Percentiles rank a stretch among this genome's conserved stretches.
These are phyloP conservation scores for Sycophila texana DNA, from an alignment of 2,888 invertebrate genomes.

Conservation along the genomic window DNA sequence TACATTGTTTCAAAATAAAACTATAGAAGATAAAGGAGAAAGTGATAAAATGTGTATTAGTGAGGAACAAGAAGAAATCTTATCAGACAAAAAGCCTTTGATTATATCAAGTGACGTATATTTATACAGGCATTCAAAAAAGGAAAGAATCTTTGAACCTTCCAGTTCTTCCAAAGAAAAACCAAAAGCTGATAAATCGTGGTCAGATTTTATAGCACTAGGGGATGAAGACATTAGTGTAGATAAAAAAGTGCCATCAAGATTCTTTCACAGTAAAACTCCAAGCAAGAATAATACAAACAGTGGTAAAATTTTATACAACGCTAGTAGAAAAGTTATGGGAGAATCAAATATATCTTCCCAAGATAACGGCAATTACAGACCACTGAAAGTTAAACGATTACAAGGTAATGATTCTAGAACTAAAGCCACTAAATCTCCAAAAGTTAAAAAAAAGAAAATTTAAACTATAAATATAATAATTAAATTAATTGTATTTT, in stretches of 20 bases:
- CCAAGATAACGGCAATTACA: constrained; percentile 56
- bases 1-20: constrained; percentile 42
- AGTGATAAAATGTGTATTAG: constrained; percentile 2
- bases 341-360: neutral
- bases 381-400: constrained; percentile 71
- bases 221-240: constrained; percentile 55
- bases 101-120: constrained; percentile 65
- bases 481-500: constrained; percentile 32
- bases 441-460: constrained; percentile 61
- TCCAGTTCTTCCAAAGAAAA: constrained; percentile 40
- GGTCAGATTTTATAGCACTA: constrained; percentile 66
- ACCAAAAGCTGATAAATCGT: constrained; percentile 25
- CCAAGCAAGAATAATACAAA: neutral
- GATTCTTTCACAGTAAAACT: constrained; percentile 42
- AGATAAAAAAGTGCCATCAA: constrained; percentile 16
- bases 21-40: constrained; percentile 23
- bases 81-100: constrained; percentile 42
- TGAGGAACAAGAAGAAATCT: constrained; percentile 16
- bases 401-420: constrained; percentile 68
- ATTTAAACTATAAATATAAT: constrained; percentile 45
- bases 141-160: constrained; percentile 69
- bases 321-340: constrained; percentile 1
- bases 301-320: constrained; percentile 36
- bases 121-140: constrained; percentile 65
- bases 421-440: constrained; percentile 67